These are phyloP conservation scores for Leptoclinus maculatus DNA, from an alignment of 2,797 vertebrate genomes.

Conservation along the genomic window DNA sequence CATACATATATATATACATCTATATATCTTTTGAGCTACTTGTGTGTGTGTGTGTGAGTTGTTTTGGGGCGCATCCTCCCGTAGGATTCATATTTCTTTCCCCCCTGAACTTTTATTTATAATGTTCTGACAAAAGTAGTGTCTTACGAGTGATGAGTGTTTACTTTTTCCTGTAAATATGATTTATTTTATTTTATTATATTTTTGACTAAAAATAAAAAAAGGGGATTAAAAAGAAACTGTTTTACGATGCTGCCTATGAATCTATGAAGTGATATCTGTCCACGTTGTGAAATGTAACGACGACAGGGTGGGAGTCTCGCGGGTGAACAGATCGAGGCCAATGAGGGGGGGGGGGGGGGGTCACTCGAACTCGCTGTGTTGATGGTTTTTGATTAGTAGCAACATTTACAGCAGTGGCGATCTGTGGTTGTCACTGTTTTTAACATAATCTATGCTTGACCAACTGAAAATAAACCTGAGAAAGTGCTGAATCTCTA, in stretches of 20 bases:
- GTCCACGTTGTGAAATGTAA: constrained; percentile 71
- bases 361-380: constrained; percentile 70
- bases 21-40: constrained; percentile 76
- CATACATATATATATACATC: constrained; percentile 71
- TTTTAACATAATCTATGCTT: constrained; percentile 83
- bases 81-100: constrained; percentile 63
- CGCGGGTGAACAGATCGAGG: constrained; percentile 48
- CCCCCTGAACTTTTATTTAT: constrained; percentile 47
- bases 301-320: constrained; percentile 56
- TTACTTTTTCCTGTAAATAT: constrained; percentile 79
- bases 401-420: constrained; percentile 78
- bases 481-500: constrained; percentile 73
- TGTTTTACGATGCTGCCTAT: constrained; percentile 72
- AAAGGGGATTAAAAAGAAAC: constrained; percentile 52
- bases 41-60: constrained; percentile 72
- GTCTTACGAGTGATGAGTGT: constrained; percentile 60
- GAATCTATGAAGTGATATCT: constrained; percentile 62
- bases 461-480: constrained; percentile 78
- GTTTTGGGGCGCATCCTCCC: constrained; percentile 67
- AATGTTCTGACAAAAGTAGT: constrained; percentile 58
- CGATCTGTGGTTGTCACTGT: constrained; percentile 77
- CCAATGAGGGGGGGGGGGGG: constrained; percentile 16
- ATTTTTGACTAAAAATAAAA: constrained; percentile 58
- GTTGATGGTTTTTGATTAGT: constrained; percentile 73
- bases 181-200: constrained; percentile 40